Base-by-base conservation (phyloP, 2,888 invertebrate genomes). In the Dolichomitus sp. region DNA sequence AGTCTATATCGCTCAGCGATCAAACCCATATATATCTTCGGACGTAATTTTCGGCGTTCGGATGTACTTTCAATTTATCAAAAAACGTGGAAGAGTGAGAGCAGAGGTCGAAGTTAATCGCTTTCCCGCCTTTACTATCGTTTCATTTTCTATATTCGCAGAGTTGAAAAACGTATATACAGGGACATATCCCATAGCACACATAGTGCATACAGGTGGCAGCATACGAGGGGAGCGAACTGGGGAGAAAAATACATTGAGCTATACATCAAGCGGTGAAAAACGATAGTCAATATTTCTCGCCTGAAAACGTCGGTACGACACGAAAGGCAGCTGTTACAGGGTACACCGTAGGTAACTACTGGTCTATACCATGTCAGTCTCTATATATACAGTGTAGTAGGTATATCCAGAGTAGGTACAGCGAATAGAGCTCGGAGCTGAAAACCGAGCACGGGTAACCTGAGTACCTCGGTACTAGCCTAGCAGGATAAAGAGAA, bases 271-370 rank as follows among this genome's bases (percentile, higher is more conserved):
- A 83, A 73, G 68, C 57, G 68, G 77, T 83, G 80, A 83, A 83
- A 83, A 83, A 83, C 83, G 83, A 80, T 77, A 80, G 80, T 77
- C 83, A 80, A 83, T 83, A 83, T 83, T 83, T 83, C 80, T 80
- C 83, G 77, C 80, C 68, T 65, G 66, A 65, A 77, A 80, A 80
- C 69, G 80, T 76, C 63, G 73, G 80, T 77, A 69, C 80, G 80
- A 83, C 83, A 83, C 80, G 80, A 77, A 70, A 83, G 83, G 80
- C 83, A 83, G 76, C 83, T 80, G 80, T 83, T 80, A 63, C 83
- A 70, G 12, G 19, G 72, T 30, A 59, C 57, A 57, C 14, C 52
- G 45, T 37, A 37, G 9, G 37, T 54, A n/a, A 54, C 54, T 37
- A 42, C 33, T 59, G 2, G 42, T 42, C 37, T 48, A 37, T 61